phyloP scores from a whole-genome alignment of 1,140 invertebrate genomes.

The Pteromalus puparum region DNA sequence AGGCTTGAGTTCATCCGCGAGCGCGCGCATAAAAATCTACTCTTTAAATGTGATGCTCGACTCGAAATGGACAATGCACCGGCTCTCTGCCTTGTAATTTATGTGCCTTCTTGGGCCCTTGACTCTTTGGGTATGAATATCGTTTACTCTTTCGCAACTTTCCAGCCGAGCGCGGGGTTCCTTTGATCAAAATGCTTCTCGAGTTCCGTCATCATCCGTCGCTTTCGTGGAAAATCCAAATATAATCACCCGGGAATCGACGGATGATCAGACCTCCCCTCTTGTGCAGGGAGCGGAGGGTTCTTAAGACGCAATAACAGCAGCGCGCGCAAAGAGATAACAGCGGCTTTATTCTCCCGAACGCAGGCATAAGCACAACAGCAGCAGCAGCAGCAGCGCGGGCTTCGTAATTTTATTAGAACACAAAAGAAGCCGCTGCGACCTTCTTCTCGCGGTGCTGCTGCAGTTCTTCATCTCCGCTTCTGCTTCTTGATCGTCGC shows the following conservation, averaged over 20 bases:
- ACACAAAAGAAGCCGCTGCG: slow-evolving; percentile 25
- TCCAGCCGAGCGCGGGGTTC: too few species aligned
- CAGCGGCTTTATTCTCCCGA: background rate
- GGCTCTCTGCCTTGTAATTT: too few species aligned
- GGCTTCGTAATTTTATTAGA: slow-evolving; percentile 31
- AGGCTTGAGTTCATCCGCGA: background rate
- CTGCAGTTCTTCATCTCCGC: background rate
- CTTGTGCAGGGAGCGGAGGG: too few species aligned
- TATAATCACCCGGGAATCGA: background rate
- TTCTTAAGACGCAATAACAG: background rate
- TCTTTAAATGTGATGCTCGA: slow-evolving; percentile 28
- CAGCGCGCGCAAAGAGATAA: background rate
- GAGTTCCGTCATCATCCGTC: too few species aligned
- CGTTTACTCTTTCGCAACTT: too few species aligned
- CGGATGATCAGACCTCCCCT: background rate
- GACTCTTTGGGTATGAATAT: too few species aligned
- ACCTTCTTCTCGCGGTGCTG: background rate
- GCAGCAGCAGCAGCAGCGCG: background rate
- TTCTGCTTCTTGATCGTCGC: background rate
- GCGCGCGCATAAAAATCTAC: slow-evolving; percentile 25
- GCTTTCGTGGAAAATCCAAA: background rate
- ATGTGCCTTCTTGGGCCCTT: too few species aligned
- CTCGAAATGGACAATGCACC: slow-evolving; percentile 42
- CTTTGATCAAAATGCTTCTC: too few species aligned
- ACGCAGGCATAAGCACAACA: background rate